These are phyloP conservation scores for Eleutherodactylus coqui DNA, from an alignment of 2,797 vertebrate genomes.

Conservation along the genomic window DNA sequence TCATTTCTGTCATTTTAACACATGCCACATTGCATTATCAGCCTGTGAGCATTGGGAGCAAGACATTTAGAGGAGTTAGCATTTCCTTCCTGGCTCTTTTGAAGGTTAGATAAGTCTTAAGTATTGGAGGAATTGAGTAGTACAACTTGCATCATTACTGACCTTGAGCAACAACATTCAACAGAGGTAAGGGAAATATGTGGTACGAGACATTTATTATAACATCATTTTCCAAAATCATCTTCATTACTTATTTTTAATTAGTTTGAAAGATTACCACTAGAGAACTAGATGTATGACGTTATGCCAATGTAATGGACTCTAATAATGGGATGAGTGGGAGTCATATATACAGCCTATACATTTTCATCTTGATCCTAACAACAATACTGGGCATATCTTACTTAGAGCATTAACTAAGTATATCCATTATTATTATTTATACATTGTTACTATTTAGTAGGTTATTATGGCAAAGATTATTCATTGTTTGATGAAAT, in stretches of 20 bases:
- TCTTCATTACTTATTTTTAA: background rate
- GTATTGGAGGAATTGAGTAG: background rate
- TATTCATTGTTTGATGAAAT: no score
- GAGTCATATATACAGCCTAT: no score
- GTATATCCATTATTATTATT: background rate
- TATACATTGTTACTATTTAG: background rate
- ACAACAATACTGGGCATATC: background rate
- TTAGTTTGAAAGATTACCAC: background rate
- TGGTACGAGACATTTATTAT: background rate
- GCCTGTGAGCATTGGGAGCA: conserved; percentile 17
- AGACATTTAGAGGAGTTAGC: conserved; percentile 60
- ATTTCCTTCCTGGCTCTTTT: conserved; percentile 64
- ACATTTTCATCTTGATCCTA: background rate
- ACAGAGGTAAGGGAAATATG: conserved; percentile 1
- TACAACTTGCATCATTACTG: background rate
- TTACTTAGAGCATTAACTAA: background rate
- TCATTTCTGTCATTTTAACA: conserved; percentile 18
- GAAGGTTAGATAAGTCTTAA: conserved; percentile 41
- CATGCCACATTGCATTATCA: conserved; percentile 33
- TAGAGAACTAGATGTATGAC: background rate
- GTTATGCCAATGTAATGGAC: no score
- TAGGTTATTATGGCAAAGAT: background rate
- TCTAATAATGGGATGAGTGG: no score
- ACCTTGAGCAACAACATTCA: background rate
- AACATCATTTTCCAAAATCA: background rate